phyloP scores from a whole-genome alignment of 2,888 invertebrate species.

The Eulithis testata region DNA sequence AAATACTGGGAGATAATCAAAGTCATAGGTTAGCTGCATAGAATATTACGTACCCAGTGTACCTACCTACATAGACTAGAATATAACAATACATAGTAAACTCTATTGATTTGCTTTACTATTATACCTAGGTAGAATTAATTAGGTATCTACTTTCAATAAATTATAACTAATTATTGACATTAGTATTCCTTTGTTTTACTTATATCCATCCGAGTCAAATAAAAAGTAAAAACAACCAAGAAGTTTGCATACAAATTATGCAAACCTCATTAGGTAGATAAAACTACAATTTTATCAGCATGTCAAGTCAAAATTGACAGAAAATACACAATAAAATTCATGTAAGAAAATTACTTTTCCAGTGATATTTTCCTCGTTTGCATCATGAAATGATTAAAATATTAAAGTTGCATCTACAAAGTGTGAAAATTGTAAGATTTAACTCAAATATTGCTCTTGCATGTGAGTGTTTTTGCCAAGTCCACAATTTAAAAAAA shows the following conservation, averaged over 20 bases:
- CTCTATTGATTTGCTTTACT: too few relatives aligned
- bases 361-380: conserved; percentile 15
- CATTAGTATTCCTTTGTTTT: not conserved
- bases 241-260: conserved; percentile 1
- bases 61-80: too few relatives aligned
- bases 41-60: too few relatives aligned
- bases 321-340: conserved; percentile 15
- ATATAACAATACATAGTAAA: too few relatives aligned
- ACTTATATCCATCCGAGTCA: not conserved
- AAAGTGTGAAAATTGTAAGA: conserved; percentile 48
- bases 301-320: conserved; percentile 9
- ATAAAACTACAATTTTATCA: not conserved
- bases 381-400: conserved; percentile 62
- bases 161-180: too few relatives aligned
- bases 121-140: too few relatives aligned
- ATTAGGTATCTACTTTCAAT: too few relatives aligned
- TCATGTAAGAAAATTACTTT: conserved; percentile 14
- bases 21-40: too few relatives aligned
- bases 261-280: not conserved
- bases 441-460: conserved; percentile 45
- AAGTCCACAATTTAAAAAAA: conserved; percentile 37
- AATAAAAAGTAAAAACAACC: not conserved
- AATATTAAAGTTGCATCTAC: conserved; percentile 51
- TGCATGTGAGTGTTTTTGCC: conserved; percentile 55
- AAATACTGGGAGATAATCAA: too few relatives aligned